phyloP scores from a whole-genome alignment of 2,888 invertebrate genomes.

The Caenorhabditis uteleia region DNA sequence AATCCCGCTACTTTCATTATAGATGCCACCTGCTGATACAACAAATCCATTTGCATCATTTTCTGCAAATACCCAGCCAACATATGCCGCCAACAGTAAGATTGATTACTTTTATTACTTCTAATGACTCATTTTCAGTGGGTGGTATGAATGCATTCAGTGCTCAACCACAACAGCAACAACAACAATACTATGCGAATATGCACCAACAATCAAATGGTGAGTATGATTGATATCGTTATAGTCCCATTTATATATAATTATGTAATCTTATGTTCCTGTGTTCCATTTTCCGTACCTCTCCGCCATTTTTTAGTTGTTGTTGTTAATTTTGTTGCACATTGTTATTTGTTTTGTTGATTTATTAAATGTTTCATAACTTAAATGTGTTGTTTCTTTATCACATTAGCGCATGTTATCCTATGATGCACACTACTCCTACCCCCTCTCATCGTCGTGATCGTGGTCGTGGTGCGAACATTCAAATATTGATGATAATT shows the following conservation, averaged over 20 bases:
- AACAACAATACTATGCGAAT: slow-evolving; percentile 4
- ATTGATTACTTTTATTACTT: not conserved
- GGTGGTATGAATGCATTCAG: slow-evolving; percentile 5
- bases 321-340: too few species aligned
- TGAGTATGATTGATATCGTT: slow-evolving; percentile 9
- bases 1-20: not conserved
- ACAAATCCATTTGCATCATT: slow-evolving; percentile 54
- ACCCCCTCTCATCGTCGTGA: slow-evolving; percentile 6
- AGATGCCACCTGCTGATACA: slow-evolving; percentile 30
- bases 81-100: slow-evolving; percentile 1
- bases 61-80: slow-evolving; percentile 8
- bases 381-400: not conserved
- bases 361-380: slow-evolving; percentile 2
- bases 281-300: too few species aligned
- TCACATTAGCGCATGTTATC: not conserved
- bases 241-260: not conserved
- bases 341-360: too few species aligned
- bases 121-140: not conserved
- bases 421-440: not conserved
- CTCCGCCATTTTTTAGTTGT: too few species aligned
- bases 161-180: slow-evolving; percentile 12
- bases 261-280: slow-evolving; percentile 1
- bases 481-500: not conserved
- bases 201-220: slow-evolving; percentile 9
- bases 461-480: slow-evolving; percentile 9